Conservation (phyloP, 2,888 invertebrate species). For the Aspidapion aeneum region DNA sequence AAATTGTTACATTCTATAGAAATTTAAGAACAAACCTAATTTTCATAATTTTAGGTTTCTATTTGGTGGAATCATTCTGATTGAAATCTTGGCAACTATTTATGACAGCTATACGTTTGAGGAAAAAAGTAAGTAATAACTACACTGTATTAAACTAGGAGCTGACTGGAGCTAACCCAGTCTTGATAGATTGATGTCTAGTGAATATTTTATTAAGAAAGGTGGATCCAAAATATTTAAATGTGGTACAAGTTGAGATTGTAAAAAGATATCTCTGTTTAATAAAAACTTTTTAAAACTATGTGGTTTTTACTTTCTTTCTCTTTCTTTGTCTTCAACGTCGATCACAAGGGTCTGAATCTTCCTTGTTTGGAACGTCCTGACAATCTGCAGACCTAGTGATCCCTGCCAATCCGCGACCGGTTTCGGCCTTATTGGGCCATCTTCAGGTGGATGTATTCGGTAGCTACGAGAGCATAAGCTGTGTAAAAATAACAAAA, state of each 20-base stretch:
- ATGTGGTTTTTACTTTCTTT: too few relatives aligned
- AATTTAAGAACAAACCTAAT: not conserved
- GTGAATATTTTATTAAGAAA: too few relatives aligned
- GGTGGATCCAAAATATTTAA: too few relatives aligned
- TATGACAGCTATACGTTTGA: constrained; percentile 35
- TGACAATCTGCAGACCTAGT: not conserved
- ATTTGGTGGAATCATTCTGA: constrained; percentile 35
- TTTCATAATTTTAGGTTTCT: constrained; percentile 35
- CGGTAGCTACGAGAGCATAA: too few relatives aligned
- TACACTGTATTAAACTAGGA: not conserved
- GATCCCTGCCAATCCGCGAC: not conserved
- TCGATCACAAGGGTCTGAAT: not conserved
- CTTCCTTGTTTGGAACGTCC: not conserved
- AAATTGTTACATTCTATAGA: not conserved
- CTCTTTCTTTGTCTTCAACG: not conserved
- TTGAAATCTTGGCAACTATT: constrained; percentile 37
- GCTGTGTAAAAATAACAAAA: too few relatives aligned
- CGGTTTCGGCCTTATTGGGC: too few relatives aligned
- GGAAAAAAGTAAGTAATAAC: constrained; percentile 36
- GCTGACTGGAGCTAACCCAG: too few relatives aligned
- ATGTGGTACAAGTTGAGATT: too few relatives aligned
- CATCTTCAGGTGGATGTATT: too few relatives aligned
- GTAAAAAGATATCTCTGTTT: too few relatives aligned
- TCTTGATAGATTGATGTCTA: too few relatives aligned
- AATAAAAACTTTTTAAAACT: too few relatives aligned